Evolutionary conservation across 2,113 vertebrate genomes (phyloP), one percentile per base, ranked within the genome.

Genomic region (Aegithalos caudatus): DNA sequence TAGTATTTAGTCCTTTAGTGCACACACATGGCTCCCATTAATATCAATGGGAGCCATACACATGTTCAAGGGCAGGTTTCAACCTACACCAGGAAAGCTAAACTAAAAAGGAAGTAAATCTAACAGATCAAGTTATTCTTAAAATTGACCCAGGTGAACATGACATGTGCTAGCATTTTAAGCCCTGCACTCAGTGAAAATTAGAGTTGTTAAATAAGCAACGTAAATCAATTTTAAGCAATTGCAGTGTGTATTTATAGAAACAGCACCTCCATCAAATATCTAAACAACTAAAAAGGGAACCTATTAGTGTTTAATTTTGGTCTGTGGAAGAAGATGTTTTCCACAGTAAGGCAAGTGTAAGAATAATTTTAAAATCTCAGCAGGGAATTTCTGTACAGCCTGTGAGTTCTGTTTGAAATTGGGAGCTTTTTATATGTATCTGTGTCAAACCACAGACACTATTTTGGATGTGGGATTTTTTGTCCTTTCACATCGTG

Each of bases 151-250:
- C 64, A 74, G 56, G 64, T 14, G 4, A 90, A 67, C 38, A 42
- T 0, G 4, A 82, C 93, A 95, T 95, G 82, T 94, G 93, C 76
- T 94, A 93, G 82, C 67, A 21, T 96, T 97, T 97, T 95, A 74
- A 86, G 44, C 12, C 67, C 64, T 57, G 47, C 60, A 77, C 79
- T 95, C 76, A 21, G 88, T 92, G 93, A 96, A 91, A 96, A 95
- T 95, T 96, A 94, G 81, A 94, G 88, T 78, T 86, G 79, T 90
- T 91, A 96, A 95, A 90, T 81, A 92, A 93, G 94, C 90, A 90
- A 81, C 64, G 64, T n/a, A 85, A 93, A 95, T 93, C 38, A 82
- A 97, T 96, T 96, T 90, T 81, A 92, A 86, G 90, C 72, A 93
- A 92, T 97, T 93, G 60, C 9, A 3, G 15, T 74, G 87, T 64